Evolutionary conservation across 2,797 vertebrate species (phyloP).

Genomic region (Epinephelus malabaricus): DNA sequence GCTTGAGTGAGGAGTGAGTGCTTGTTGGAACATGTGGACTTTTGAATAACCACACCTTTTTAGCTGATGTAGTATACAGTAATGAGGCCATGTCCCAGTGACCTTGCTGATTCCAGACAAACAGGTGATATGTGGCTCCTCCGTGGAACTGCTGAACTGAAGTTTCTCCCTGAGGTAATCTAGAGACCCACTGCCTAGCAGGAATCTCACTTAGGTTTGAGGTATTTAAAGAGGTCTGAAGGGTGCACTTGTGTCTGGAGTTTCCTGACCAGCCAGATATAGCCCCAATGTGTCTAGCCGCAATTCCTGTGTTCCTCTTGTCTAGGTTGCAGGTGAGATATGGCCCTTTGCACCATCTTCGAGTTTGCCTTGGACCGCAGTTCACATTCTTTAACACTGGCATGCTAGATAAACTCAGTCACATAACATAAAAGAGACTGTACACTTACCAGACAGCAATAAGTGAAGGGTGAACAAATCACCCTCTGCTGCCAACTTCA

Average conservation of each 20-base stretch:
- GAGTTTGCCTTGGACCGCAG: slow-evolving; percentile 60
- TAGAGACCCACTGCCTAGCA: slow-evolving; percentile 28
- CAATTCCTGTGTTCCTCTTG: slow-evolving; percentile 37
- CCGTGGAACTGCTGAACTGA: slow-evolving; percentile 7
- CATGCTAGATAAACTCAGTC: slow-evolving; percentile 63
- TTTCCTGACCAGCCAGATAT: slow-evolving; percentile 73
- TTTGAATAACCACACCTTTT: slow-evolving; percentile 38
- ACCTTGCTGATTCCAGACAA: slow-evolving; percentile 21
- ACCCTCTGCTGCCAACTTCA: background rate
- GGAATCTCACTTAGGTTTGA: slow-evolving; percentile 62
- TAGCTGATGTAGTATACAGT: slow-evolving; percentile 32
- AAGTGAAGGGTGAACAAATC: slow-evolving; percentile 30
- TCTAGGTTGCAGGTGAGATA: slow-evolving; percentile 74
- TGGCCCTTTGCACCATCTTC: slow-evolving; percentile 28
- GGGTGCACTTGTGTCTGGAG: slow-evolving; percentile 62
- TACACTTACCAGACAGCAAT: slow-evolving; percentile 39
- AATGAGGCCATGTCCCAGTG: slow-evolving; percentile 2
- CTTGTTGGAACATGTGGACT: slow-evolving; percentile 28
- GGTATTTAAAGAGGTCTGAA: slow-evolving; percentile 71
- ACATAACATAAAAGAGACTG: slow-evolving; percentile 38
- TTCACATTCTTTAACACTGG: slow-evolving; percentile 69
- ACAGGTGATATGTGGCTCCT: slow-evolving; percentile 25
- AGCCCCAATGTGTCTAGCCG: slow-evolving; percentile 44
- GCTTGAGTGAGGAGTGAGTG: slow-evolving; percentile 50
- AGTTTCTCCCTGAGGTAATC: slow-evolving; percentile 38